Conservation (phyloP, 2,888 invertebrate genomes). For the Candidula unifasciata region DNA sequence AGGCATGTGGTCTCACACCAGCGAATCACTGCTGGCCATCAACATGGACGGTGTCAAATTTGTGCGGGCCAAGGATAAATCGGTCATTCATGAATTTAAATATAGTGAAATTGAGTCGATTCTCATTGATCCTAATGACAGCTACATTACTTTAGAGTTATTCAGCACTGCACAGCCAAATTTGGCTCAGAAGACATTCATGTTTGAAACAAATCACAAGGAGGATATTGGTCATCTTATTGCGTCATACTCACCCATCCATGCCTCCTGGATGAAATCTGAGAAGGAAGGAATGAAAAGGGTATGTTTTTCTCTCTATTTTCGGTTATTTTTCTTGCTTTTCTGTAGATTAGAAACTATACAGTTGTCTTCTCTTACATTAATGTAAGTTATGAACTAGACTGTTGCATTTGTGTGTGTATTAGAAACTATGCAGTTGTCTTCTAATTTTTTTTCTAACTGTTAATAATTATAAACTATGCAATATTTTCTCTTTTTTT, state of each 20-base stretch:
- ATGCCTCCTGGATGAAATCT: conserved; percentile 82
- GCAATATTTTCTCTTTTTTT: too few species aligned
- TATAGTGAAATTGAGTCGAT: conserved; percentile 94
- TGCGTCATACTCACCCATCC: conserved; percentile 91
- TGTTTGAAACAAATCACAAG: conserved; percentile 93
- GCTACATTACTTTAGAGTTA: conserved; percentile 92
- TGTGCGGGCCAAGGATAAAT: conserved; percentile 93
- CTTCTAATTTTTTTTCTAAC: too few species aligned
- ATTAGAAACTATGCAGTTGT: too few species aligned
- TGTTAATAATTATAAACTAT: too few species aligned
- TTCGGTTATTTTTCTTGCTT: background rate
- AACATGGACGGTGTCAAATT: conserved; percentile 93
- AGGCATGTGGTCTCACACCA: conserved; percentile 93
- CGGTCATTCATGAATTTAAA: conserved; percentile 92
- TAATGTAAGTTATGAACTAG: too few species aligned
- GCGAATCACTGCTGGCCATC: conserved; percentile 86
- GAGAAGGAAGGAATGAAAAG: conserved; percentile 71
- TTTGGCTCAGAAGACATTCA: conserved; percentile 81
- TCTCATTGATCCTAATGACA: conserved; percentile 92
- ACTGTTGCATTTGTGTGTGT: too few species aligned
- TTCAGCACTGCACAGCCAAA: conserved; percentile 81
- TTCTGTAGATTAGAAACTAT: background rate
- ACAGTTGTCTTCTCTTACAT: background rate
- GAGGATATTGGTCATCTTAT: conserved; percentile 94
- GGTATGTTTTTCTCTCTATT: conserved; percentile 56